Evolutionary conservation across 2,113 vertebrate species (phyloP).

Genomic region (Misgurnus anguillicaudatus): DNA sequence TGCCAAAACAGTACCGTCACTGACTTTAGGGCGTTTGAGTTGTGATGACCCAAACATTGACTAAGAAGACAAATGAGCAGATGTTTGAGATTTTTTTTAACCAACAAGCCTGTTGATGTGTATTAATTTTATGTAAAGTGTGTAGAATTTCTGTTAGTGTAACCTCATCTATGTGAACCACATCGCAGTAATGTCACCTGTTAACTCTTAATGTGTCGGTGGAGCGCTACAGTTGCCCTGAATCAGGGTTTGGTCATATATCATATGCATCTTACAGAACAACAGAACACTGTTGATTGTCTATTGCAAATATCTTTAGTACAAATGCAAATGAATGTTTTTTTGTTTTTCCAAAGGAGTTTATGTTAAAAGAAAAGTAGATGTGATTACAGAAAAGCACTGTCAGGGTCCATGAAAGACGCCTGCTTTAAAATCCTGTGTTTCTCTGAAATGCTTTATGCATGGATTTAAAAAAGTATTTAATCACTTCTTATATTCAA

Average conservation of each 20-base stretch:
- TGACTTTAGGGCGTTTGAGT: not conserved
- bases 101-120: too few species aligned
- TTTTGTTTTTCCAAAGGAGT: slow-evolving; percentile 7
- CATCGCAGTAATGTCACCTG: too few species aligned
- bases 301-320: not conserved
- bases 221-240: not conserved
- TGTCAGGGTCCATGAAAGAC: not conserved
- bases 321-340: slow-evolving; percentile 27
- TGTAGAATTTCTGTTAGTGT: too few species aligned
- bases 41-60: not conserved
- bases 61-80: too few species aligned
- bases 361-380: not conserved
- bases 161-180: too few species aligned
- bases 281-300: not conserved
- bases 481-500: slow-evolving; percentile 49
- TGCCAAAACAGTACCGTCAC: too few species aligned
- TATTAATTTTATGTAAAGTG: too few species aligned
- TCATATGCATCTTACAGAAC: slow-evolving; percentile 5
- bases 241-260: not conserved
- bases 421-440: slow-evolving; percentile 25
- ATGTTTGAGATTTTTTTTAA: too few species aligned
- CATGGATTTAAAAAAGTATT: slow-evolving; percentile 74
- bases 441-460: slow-evolving; percentile 59
- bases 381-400: not conserved
- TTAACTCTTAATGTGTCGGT: too few species aligned